Evolutionary conservation across 2,888 invertebrate genomes (phyloP), one percentile per base, ranked within the genome.

Genomic region (Sarcophaga caerulescens): DNA sequence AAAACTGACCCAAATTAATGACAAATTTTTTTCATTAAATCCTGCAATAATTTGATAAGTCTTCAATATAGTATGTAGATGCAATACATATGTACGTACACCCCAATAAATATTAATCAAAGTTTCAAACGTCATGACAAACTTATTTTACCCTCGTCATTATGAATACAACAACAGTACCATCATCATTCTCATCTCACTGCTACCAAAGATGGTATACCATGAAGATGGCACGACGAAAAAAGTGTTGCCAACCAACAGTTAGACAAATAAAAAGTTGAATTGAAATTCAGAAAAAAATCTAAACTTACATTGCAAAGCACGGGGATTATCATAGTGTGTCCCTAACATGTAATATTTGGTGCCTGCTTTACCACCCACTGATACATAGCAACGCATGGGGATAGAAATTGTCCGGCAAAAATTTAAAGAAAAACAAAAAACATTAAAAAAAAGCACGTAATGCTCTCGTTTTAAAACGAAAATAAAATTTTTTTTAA

Each of bases 341-440:
- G 97, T 96, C 93, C 98, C 98, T 69, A 98, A 94, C 96, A 98
- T 97, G 93, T 97, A 98, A 93, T 96, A 98, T 1, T 95, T 95
- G 0, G 96, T 95, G 59, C 96, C 96, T 23, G 94, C 94, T 84
- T 94, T 95, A 88, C 96, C 96, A 8, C 96, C 96, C 75, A 98
- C 93, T 1, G 98, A 97, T 88, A 97, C 25, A 35, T 95, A 35
- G 98, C 98, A 35, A 97, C 96, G 92, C 97, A 96, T 86, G 95
- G 95, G 0, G 97, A 97, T 70, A 97, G 94, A 94, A 96, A 96
- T 94, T 97, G 97, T 73, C 97, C 97, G 97, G 92, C 70, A 94
- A 94, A 35, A 62, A 78, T 3, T 62, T 77, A 52, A 79, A 35
- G 8, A 2, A 76, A 5, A 52, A 52, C 44, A 59, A 68, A 68